These are phyloP conservation scores for Dendrocopos noguchii DNA, from an alignment of 2,113 vertebrate genomes.

Conservation along the genomic window DNA sequence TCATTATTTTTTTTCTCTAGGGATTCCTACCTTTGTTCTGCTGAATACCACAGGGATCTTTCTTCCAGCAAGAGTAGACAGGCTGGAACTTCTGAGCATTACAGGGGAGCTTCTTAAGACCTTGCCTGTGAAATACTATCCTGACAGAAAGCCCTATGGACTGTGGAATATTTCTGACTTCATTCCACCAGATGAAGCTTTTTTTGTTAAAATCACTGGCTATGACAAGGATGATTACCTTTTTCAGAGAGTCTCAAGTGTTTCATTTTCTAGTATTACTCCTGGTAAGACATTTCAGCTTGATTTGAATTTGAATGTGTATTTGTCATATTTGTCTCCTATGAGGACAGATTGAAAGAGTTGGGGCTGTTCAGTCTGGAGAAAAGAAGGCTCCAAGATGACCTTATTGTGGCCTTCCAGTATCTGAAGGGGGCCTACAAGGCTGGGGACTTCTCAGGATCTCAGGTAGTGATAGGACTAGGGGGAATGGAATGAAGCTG, in stretches of 20 bases:
- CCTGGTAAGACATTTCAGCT: slow-evolving; percentile 82
- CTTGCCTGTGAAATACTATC: slow-evolving; percentile 89
- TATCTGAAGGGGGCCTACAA: no score
- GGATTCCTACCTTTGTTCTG: slow-evolving; percentile 92
- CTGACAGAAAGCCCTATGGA: slow-evolving; percentile 85
- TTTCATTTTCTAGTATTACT: slow-evolving; percentile 91
- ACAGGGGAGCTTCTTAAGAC: slow-evolving; percentile 87
- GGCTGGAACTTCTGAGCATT: slow-evolving; percentile 88
- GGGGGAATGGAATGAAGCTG: no score
- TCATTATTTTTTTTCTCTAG: slow-evolving; percentile 74
- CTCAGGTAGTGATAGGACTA: no score
- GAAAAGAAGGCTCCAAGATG: no score
- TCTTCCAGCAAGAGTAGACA: slow-evolving; percentile 87
- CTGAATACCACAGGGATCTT: slow-evolving; percentile 92
- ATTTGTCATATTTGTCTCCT: not conserved
- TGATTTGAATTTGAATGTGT: not conserved
- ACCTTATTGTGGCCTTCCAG: no score
- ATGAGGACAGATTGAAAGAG: no score
- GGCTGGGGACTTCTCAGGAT: no score
- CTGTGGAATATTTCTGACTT: slow-evolving; percentile 98
- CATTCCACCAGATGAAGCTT: slow-evolving; percentile 90
- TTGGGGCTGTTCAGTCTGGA: no score
- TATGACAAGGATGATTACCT: slow-evolving; percentile 88
- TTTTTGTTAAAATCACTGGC: slow-evolving; percentile 91
- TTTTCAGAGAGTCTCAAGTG: slow-evolving; percentile 95